phyloP scores from a whole-genome alignment of 2,888 invertebrate genomes.

The Xestobium rufovillosum region DNA sequence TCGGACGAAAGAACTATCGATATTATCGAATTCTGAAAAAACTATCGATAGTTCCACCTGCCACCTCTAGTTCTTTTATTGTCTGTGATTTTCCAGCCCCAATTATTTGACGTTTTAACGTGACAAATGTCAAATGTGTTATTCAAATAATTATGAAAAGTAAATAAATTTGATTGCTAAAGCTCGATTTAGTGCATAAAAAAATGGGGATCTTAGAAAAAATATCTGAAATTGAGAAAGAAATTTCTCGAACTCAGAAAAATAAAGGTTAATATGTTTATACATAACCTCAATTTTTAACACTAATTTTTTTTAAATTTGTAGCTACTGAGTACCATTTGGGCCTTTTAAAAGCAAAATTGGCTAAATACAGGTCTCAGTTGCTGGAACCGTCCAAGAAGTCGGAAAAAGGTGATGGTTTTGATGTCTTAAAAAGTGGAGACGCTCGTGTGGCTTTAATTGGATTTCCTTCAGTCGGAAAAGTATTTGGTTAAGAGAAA shows the following conservation, averaged over 20 bases:
- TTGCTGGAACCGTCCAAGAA: conserved; percentile 92
- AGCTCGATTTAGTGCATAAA: no score
- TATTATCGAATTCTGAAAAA: no score
- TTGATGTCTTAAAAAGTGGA: conserved; percentile 98
- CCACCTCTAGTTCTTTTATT: no score
- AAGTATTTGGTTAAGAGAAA: conserved; percentile 49
- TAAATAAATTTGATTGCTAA: no score
- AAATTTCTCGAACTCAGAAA: conserved; percentile 97
- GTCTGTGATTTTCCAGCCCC: no score
- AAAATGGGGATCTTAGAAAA: conserved; percentile 98
- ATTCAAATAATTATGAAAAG: no score
- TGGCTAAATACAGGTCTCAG: conserved; percentile 92
- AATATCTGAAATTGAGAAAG: conserved; percentile 97
- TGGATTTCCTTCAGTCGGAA: conserved; percentile 98
- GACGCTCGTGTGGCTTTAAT: conserved; percentile 97
- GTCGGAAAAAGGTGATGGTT: conserved; percentile 92
- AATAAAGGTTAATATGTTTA: conserved; percentile 75
- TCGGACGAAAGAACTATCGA: no score
- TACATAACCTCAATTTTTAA: neutral
- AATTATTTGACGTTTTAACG: no score
- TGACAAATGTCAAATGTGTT: no score
- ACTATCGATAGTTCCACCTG: no score
- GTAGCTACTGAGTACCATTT: conserved; percentile 98
- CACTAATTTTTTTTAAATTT: conserved; percentile 30
- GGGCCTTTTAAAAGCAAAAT: conserved; percentile 92